Evolutionary conservation across 2,797 vertebrate species (phyloP).

Genomic region (Lacerta agilis): DNA sequence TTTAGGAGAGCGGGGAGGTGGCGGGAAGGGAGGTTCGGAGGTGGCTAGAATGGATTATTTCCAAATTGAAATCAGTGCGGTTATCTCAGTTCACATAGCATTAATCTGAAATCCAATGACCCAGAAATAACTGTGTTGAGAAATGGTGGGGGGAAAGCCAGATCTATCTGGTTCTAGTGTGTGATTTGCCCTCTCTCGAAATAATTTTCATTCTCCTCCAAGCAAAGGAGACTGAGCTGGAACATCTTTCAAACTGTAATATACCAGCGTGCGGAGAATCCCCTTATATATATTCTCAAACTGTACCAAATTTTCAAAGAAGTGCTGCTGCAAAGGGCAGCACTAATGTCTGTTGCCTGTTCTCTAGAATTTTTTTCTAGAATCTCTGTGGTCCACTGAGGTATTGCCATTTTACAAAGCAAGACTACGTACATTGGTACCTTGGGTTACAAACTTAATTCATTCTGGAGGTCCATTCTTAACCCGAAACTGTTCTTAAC

Average conservation of each 20-base stretch:
- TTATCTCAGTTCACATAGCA: slow-evolving; percentile 33
- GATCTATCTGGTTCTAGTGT: not conserved
- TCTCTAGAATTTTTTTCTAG: not conserved
- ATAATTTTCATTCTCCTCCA: not conserved
- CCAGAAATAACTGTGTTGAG: slow-evolving; percentile 11
- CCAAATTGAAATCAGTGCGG: slow-evolving; percentile 29
- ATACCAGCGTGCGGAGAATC: not conserved
- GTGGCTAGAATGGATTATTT: not conserved
- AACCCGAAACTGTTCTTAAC: too few species aligned
- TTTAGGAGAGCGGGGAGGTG: not conserved
- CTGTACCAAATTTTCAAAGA: not conserved
- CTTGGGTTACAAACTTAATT: too few species aligned
- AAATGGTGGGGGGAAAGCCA: not conserved
- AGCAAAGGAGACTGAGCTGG: not conserved
- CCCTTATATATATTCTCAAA: not conserved
- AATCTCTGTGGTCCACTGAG: not conserved
- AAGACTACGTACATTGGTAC: not conserved
- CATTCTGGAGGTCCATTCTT: too few species aligned
- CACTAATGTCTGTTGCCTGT: too few species aligned
- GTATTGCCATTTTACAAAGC: not conserved
- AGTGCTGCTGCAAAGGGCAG: not conserved
- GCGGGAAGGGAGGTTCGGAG: not conserved
- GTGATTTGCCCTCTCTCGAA: not conserved
- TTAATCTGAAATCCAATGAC: not conserved
- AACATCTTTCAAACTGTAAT: slow-evolving; percentile 1